A percentile compares a stretch with the other conserved stretches of the same genome.
These are phyloP conservation scores for Gymnoscopelus microlampas DNA, from an alignment of 2,797 vertebrate genomes.

Conservation along the genomic window DNA sequence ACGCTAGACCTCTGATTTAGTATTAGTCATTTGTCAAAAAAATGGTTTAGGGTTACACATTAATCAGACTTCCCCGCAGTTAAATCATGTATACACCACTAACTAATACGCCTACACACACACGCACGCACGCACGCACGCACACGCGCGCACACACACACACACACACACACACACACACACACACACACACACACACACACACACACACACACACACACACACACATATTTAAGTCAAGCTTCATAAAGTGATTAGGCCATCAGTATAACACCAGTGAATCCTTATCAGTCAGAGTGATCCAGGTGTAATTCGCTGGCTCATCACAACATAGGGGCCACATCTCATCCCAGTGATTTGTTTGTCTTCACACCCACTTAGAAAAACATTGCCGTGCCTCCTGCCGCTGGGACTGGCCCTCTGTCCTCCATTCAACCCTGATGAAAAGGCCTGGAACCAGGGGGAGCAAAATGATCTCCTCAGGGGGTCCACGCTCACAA, in stretches of 20 bases:
- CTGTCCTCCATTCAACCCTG: conserved; percentile 77
- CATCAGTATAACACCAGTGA: conserved; percentile 48
- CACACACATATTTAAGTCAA: not conserved
- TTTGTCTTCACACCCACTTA: conserved; percentile 79
- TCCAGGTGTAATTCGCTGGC: conserved; percentile 73
- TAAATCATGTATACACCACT: no score
- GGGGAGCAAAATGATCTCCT: conserved; percentile 74
- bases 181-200: no score
- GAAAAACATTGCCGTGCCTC: conserved; percentile 72
- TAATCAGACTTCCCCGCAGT: not conserved
- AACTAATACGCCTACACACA: no score
- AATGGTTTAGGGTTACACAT: conserved; percentile 1
- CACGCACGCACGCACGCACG: no score
- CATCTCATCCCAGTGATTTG: conserved; percentile 71
- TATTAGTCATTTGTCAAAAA: not conserved
- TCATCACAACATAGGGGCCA: conserved; percentile 61
- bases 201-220: no score
- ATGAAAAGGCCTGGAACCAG: conserved; percentile 66
- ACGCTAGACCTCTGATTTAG: not conserved
- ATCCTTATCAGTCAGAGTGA: conserved; percentile 56
- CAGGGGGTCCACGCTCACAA: conserved; percentile 64
- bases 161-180: no score
- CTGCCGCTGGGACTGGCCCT: conserved; percentile 61
- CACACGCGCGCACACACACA: no score
- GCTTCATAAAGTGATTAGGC: conserved; percentile 18